These are phyloP conservation scores for Chalcosyrphus nemorum DNA, from an alignment of 2,888 invertebrate species.

Conservation along the genomic window DNA sequence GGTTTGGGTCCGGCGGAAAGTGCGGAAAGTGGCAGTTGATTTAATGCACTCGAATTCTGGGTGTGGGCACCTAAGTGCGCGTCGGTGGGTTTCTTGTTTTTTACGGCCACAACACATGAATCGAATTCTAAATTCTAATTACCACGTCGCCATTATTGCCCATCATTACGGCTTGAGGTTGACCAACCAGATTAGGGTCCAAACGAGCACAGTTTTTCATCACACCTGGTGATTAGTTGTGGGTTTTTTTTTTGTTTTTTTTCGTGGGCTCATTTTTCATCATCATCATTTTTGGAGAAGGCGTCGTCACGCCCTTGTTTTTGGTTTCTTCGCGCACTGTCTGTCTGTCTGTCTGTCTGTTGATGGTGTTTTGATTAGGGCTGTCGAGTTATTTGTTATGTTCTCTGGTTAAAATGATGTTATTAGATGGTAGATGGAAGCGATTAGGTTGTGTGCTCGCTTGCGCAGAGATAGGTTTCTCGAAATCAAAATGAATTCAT, in stretches of 20 bases:
- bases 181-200: slow-evolving; percentile 64
- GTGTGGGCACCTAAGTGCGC: slow-evolving; percentile 37
- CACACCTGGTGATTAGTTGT: slow-evolving; percentile 64
- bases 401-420: slow-evolving; percentile 58
- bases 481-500: slow-evolving; percentile 19
- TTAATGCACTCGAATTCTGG: slow-evolving; percentile 51
- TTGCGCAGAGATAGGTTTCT: slow-evolving; percentile 11
- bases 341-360: too few species aligned
- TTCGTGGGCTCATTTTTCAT: slow-evolving; percentile 43
- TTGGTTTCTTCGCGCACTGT: slow-evolving; percentile 34
- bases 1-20: too few species aligned
- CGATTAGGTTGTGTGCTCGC: slow-evolving; percentile 25
- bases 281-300: slow-evolving; percentile 22
- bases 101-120: slow-evolving; percentile 27
- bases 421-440: slow-evolving; percentile 49
- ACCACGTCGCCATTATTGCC: slow-evolving; percentile 63
- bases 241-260: too few species aligned
- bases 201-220: slow-evolving; percentile 56
- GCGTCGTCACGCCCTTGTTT: slow-evolving; percentile 69
- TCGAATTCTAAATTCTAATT: slow-evolving; percentile 50
- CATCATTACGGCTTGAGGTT: slow-evolving; percentile 21
- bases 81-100: neutral
- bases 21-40: slow-evolving; percentile 49
- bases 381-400: slow-evolving; percentile 40
- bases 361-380: slow-evolving; percentile 69